Percentiles rank a stretch among this genome's conserved stretches.
phyloP scores from a whole-genome alignment of 2,113 vertebrate species.

The Sinocyclocheilus anshuiensis region DNA sequence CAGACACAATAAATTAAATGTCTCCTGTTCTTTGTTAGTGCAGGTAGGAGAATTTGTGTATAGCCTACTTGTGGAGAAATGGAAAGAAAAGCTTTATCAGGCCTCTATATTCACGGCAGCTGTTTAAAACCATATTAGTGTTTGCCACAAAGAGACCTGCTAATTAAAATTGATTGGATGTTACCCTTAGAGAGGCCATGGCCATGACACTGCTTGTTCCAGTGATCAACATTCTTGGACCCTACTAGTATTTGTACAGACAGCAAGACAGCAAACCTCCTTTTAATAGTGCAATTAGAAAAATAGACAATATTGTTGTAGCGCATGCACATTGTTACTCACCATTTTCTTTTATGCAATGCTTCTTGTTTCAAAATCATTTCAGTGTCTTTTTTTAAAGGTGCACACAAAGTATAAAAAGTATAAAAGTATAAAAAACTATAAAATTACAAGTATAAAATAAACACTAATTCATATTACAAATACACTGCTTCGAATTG shows the following conservation, averaged over 20 bases:
- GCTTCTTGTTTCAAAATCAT: too few species aligned
- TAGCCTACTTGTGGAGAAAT: not conserved
- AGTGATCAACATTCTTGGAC: slow-evolving; percentile 5
- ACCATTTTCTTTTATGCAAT: not conserved
- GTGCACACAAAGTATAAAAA: too few species aligned
- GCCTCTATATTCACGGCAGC: slow-evolving; percentile 49
- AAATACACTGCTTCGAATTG: too few species aligned
- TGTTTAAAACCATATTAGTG: slow-evolving; percentile 65
- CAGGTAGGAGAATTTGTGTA: not conserved
- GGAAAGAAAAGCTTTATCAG: slow-evolving; percentile 49
- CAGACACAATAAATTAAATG: slow-evolving; percentile 28
- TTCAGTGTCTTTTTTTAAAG: too few species aligned
- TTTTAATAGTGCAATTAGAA: not conserved
- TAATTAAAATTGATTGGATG: slow-evolving; percentile 72
- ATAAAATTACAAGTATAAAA: too few species aligned
- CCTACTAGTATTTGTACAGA: slow-evolving; percentile 42
- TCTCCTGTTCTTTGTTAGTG: not conserved
- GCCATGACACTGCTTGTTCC: not conserved
- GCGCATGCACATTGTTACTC: not conserved
- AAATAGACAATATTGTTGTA: not conserved
- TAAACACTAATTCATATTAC: too few species aligned
- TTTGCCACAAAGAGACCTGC: slow-evolving; percentile 53
- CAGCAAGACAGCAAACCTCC: not conserved
- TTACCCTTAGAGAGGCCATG: slow-evolving; percentile 45
- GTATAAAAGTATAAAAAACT: too few species aligned